A percentile compares a stretch with the other conserved stretches of the same genome.
Conservation (phyloP, 1,140 invertebrate species). For the Solenopsis invicta region DNA sequence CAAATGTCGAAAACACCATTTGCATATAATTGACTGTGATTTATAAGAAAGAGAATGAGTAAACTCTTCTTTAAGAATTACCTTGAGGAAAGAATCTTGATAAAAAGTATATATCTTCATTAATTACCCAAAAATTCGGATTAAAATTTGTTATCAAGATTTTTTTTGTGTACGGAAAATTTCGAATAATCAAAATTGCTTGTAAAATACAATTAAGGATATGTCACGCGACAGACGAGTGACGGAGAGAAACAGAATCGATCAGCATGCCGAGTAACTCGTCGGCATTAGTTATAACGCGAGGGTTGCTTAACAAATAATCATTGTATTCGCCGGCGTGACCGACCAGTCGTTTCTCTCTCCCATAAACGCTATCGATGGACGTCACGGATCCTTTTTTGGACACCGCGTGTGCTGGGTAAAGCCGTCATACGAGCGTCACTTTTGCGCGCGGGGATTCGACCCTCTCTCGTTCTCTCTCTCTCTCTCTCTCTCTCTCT, state of each 20-base stretch:
- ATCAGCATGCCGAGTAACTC: slow-evolving; percentile 67
- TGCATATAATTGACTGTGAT: background rate
- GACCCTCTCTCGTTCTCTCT: slow-evolving; percentile 6
- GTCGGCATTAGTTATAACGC: slow-evolving; percentile 70
- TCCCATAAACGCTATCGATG: slow-evolving; percentile 79
- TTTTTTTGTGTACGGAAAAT: background rate
- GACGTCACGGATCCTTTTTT: slow-evolving; percentile 83
- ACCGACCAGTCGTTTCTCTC: slow-evolving; percentile 74
- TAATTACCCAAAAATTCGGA: background rate
- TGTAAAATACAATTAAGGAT: background rate
- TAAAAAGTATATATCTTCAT: too few relatives aligned
- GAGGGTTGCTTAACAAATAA: slow-evolving; percentile 81
- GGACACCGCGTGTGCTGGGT: slow-evolving; percentile 67
- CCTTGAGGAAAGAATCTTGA: background rate
- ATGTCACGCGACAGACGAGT: background rate
- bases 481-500: slow-evolving; percentile 18
- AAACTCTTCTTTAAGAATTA: background rate
- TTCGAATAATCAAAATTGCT: background rate
- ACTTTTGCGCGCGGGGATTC: slow-evolving; percentile 63
- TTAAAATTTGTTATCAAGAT: background rate
- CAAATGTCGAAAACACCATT: background rate
- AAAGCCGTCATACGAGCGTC: slow-evolving; percentile 50
- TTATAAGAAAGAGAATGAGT: background rate
- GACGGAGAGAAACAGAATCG: background rate
- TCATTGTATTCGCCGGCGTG: slow-evolving; percentile 75